Base-by-base conservation (phyloP, 1,140 invertebrate species). In the Pseudachorutes palmiensis region DNA sequence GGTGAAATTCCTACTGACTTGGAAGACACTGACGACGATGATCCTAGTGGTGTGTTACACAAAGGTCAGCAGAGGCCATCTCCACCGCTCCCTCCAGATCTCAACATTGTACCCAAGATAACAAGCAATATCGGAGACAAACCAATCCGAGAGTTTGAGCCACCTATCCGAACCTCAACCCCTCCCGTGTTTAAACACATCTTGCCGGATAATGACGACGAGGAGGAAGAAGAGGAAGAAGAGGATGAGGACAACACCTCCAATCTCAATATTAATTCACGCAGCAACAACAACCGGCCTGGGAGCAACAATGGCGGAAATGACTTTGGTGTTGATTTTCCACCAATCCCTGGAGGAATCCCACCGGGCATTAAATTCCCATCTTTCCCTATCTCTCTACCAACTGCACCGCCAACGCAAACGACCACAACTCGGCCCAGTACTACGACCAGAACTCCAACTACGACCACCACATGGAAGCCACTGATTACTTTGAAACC, bases 91-190 rank as follows among this genome's bases (percentile, higher is more conserved):
- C 31, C 57, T 41, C 69, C 65, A 58, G 32, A 58, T 51, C 22
- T 66, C 62, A 22, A 33, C 62, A 41, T 57, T 69, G 63, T 75
- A 77, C 59, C 76, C 83, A 82, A 84, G 67, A 82, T 83, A 66
- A 55, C 12, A 12, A 26, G 12, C 51, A 3, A 16, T 26, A 12
- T 55, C 24, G 51, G 24, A 55, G 51, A 55, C 5, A 12, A 9
- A 55, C 12, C 12, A 12, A n/a, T n/a, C n/a, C n/a, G n/a, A n/a
- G n/a, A n/a, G n/a, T n/a, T n/a, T 26, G 24, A 5, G 12, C 51
- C 51, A 16, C 51, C 24, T 24, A 5, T 16, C 51, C 51, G 14
- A 9, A 16, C 24, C 24, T 55, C 51, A 55, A 55, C n/a, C n/a
- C n/a, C n/a, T n/a, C n/a, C n/a, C n/a, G n/a, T n/a, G n/a, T n/a